A percentile compares a stretch with the other conserved stretches of the same genome.
These are phyloP conservation scores for Erebia epiphron DNA, from an alignment of 2,888 invertebrate species.

Conservation along the genomic window DNA sequence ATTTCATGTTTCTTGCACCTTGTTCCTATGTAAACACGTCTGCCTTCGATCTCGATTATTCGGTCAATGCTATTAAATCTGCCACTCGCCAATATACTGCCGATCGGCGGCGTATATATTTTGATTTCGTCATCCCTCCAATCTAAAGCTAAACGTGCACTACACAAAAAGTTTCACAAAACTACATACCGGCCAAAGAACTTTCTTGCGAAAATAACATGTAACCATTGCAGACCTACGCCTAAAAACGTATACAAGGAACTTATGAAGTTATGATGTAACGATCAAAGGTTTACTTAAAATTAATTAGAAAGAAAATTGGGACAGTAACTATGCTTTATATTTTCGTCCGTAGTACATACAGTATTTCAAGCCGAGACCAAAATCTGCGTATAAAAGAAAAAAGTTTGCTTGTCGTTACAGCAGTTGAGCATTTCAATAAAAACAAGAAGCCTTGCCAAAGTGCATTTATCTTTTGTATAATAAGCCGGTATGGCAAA, in stretches of 20 bases:
- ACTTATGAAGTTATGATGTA: too few species aligned
- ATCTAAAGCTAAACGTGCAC: conserved; percentile 9
- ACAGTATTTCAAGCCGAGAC: too few species aligned
- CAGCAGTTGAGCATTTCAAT: conserved; percentile 1
- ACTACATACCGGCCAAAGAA: not conserved
- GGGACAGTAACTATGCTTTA: not conserved
- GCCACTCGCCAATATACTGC: not conserved
- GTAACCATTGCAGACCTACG: not conserved
- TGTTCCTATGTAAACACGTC: conserved; percentile 23
- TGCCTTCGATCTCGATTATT: conserved; percentile 13
- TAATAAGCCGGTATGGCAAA: not conserved
- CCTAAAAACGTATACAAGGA: too few species aligned
- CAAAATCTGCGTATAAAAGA: not conserved
- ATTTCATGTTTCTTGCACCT: conserved; percentile 3
- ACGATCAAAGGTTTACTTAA: too few species aligned
- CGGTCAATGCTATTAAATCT: conserved; percentile 27
- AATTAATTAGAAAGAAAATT: too few species aligned
- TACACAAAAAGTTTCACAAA: not conserved
- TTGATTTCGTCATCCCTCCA: conserved; percentile 11
- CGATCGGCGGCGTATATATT: not conserved
- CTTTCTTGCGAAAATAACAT: not conserved
- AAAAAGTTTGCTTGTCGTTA: not conserved
- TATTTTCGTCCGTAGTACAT: not conserved
- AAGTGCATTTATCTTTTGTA: conserved; percentile 1
- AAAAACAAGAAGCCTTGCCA: conserved; percentile 9